Evolutionary conservation across 2,113 vertebrate genomes (phyloP).

Genomic region (Pungitius pungitius): DNA sequence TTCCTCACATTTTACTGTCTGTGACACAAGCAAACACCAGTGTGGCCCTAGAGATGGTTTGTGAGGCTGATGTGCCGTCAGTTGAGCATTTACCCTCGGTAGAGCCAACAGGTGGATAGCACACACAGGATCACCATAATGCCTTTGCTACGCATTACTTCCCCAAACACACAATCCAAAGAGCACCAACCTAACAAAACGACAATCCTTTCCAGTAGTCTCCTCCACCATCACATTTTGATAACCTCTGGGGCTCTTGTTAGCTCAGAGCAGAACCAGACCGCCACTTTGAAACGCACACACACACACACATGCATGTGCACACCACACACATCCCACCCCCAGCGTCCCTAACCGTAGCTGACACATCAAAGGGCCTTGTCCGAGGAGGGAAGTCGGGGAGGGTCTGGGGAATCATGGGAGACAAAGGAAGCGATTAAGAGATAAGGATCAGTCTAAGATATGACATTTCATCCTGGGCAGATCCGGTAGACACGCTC

Average conservation of each 20-base stretch:
- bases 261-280: constrained; percentile 75
- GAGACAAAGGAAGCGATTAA: constrained; percentile 97
- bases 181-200: constrained; percentile 15
- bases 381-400: constrained; percentile 88
- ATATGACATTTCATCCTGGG: constrained; percentile 98
- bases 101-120: constrained; percentile 28
- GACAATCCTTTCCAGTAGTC: constrained; percentile 44
- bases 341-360: constrained; percentile 82
- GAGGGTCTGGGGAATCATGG: constrained; percentile 89
- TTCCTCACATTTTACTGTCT: constrained; percentile 85
- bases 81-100: constrained; percentile 13
- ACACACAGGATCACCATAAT: constrained; percentile 20
- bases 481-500: constrained; percentile 90
- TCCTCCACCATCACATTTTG: constrained; percentile 48
- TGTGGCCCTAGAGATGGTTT: constrained; percentile 82
- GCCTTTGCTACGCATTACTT: constrained; percentile 16
- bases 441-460: constrained; percentile 95
- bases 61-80: constrained; percentile 46
- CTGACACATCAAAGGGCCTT: constrained; percentile 90
- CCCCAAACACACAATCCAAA: constrained; percentile 13
- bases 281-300: constrained; percentile 65
- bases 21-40: constrained; percentile 85
- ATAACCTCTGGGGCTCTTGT: constrained; percentile 71
- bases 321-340: constrained; percentile 71
- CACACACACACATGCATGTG: constrained; percentile 42